Conservation (phyloP, 2,888 invertebrate species). For the Chymomyza amoena region DNA sequence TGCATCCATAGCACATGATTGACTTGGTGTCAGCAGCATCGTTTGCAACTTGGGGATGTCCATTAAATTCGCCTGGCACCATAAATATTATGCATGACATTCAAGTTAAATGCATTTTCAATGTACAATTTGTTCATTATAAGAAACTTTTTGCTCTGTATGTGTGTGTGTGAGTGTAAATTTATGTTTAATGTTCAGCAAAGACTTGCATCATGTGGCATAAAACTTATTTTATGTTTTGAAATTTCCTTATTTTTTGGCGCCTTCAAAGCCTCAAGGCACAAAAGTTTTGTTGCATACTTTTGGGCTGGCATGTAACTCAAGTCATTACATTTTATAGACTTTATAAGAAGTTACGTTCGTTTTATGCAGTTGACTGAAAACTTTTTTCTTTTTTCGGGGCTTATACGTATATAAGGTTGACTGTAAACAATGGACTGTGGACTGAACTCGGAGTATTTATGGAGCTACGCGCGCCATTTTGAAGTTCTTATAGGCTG, state of each 20-base stretch:
- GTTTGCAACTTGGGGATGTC: not conserved
- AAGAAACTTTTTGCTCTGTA: not conserved
- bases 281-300: slow-evolving; percentile 63
- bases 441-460: not conserved
- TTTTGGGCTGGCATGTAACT: slow-evolving; percentile 59
- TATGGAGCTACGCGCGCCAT: not conserved
- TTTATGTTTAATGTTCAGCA: not conserved
- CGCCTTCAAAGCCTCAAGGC: slow-evolving; percentile 39
- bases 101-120: not conserved
- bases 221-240: slow-evolving; percentile 2
- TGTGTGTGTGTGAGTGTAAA: not conserved
- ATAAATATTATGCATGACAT: not conserved
- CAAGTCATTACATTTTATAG: slow-evolving; percentile 69
- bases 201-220: not conserved
- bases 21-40: not conserved
- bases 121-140: not conserved
- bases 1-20: not conserved
- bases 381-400: slow-evolving; percentile 42
- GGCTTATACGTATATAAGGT: not conserved
- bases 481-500: not conserved
- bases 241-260: slow-evolving; percentile 9
- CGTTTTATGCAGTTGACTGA: slow-evolving; percentile 60
- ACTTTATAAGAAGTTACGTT: slow-evolving; percentile 60
- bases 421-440: not conserved
- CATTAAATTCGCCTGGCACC: not conserved